A percentile compares a stretch with the other conserved stretches of the same genome.
Conservation (phyloP, 1,140 invertebrate genomes). For the Lineus longissimus region DNA sequence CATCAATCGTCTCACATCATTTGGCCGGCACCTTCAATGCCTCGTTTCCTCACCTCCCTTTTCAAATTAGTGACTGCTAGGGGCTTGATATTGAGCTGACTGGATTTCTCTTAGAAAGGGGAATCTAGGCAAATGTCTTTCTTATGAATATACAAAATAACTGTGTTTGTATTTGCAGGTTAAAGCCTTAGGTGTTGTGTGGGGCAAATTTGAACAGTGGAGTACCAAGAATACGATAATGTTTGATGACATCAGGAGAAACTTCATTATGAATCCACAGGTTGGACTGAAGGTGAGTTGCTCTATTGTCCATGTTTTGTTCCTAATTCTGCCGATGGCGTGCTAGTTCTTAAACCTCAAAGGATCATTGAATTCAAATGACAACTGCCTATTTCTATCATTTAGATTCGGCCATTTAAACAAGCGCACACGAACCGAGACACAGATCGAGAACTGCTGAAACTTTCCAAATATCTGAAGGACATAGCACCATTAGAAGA, state of each 20-base stretch:
- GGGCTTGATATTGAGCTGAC: too few relatives aligned
- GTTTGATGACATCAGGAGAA: conserved; percentile 95
- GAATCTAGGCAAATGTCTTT: too few relatives aligned
- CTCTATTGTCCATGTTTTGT: neutral
- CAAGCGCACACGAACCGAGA: conserved; percentile 83
- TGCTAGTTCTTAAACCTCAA: neutral
- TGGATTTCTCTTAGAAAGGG: too few relatives aligned
- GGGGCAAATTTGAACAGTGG: conserved; percentile 90
- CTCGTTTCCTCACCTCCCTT: too few relatives aligned
- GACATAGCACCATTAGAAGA: conserved; percentile 80
- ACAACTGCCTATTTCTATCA: neutral
- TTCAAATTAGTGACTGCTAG: too few relatives aligned
- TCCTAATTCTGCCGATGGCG: neutral
- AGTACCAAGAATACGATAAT: conserved; percentile 91
- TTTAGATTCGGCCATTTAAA: conserved; percentile 78
- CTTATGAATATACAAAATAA: too few relatives aligned
- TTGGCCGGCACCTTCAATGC: too few relatives aligned
- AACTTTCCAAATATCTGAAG: conserved; percentile 78
- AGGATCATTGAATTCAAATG: neutral
- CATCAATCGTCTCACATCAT: too few relatives aligned
- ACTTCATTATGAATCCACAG: conserved; percentile 97
- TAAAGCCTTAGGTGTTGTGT: conserved; percentile 93
- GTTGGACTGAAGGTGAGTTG: conserved; percentile 68
- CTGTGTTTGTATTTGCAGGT: too few relatives aligned
- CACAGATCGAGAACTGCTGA: conserved; percentile 79